These are phyloP conservation scores for Cryptomyrus ogoouensis DNA, from an alignment of 2,113 vertebrate genomes.

Conservation along the genomic window DNA sequence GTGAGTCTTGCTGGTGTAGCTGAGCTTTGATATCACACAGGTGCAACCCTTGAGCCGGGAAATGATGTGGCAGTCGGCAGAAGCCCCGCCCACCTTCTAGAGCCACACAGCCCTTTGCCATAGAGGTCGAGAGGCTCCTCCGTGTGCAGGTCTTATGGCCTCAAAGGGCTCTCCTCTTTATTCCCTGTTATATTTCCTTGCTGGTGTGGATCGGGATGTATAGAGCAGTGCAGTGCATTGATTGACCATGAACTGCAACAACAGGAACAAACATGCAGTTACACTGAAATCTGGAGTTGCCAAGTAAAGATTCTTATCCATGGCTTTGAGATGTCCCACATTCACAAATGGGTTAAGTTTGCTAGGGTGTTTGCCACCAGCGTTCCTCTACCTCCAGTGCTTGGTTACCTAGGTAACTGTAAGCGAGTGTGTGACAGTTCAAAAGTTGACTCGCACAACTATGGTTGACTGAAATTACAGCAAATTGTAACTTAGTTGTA, in stretches of 20 bases:
- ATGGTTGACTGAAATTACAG: background rate
- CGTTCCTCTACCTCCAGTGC: background rate
- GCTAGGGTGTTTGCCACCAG: background rate
- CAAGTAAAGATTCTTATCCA: background rate
- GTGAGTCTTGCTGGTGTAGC: background rate
- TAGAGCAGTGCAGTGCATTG: background rate
- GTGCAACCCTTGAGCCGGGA: background rate
- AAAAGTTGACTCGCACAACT: background rate
- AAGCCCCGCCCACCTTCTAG: background rate
- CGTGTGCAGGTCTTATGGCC: background rate
- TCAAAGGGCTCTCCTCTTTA: background rate
- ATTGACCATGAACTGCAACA: background rate
- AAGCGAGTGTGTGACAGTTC: background rate
- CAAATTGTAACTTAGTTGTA: background rate
- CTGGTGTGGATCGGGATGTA: background rate
- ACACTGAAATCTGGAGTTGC: background rate
- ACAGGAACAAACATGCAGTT: background rate
- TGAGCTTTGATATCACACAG: background rate
- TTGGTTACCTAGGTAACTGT: background rate
- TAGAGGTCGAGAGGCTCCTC: background rate
- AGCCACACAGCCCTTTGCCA: background rate
- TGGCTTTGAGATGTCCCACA: background rate
- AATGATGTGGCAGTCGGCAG: background rate
- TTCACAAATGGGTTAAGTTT: background rate
- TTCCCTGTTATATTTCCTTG: background rate